Evolutionary conservation across 1,140 invertebrate species (phyloP), one percentile per base, ranked within the genome.

Genomic region (Scylla paramamosain): DNA sequence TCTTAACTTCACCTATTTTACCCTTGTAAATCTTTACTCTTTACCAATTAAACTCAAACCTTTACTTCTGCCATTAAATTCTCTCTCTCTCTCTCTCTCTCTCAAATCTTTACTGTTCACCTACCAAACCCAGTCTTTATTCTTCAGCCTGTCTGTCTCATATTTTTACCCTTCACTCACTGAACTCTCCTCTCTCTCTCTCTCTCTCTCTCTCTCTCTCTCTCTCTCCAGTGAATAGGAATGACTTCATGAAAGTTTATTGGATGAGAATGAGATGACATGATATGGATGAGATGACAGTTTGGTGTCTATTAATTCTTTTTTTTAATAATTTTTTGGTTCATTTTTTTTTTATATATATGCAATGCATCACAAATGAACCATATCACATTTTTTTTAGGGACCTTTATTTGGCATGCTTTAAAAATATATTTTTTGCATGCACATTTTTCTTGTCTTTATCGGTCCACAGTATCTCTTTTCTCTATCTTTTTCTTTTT

Each of bases 381-480:
- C 67, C 67, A 77, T 77, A 77, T 77, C 67, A 77, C 67, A 77
- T n/a, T 77, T 77, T 77, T 77, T 77, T 77, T 77, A n/a, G 67
- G 67, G 67, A 77, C 67, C 67, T 77, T 59, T 59, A n/a, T 77
- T 77, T n/a, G 10, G 67, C 67, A 77, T 77, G 67, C 67, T 77
- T 77, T 77, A 77, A 77, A 77, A 77, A 77, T 77, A 77, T 77
- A 77, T 77, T 77, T 77, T 77, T 77, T 77, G 67, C 67, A 77
- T 77, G 67, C 67, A 77, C 67, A 77, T 77, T 77, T 77, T 77
- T 77, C 67, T n/a, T 59, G 52, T 77, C 67, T 77, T 77, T 77
- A n/a, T 77, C 2, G 67, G 67, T 77, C 67, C 67, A n/a, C 67
- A 77, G 67, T n/a, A 25, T 77, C 20, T 77, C 3, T 77, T n/a